phyloP scores from a whole-genome alignment of 2,113 vertebrate species.

The Paramormyrops kingsleyae region DNA sequence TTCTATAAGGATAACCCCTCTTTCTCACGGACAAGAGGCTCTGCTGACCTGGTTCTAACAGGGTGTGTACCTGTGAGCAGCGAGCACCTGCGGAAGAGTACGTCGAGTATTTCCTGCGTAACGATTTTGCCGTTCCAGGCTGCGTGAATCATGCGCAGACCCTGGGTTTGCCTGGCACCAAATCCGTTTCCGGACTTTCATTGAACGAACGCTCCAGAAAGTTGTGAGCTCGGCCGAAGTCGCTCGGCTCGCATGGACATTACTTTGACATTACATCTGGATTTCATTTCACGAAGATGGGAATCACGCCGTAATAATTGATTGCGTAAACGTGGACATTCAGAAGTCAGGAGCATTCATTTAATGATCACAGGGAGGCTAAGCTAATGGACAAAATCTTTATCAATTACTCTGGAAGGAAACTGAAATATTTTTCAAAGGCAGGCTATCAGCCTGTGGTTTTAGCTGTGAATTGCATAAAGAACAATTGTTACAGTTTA shows the following conservation, averaged over 20 bases:
- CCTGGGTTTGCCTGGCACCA: not conserved
- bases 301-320: not conserved
- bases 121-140: not conserved
- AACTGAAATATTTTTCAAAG: not conserved
- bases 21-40: constrained; percentile 13
- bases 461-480: not conserved
- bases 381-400: constrained; percentile 14
- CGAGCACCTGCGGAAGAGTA: not conserved
- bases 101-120: not conserved
- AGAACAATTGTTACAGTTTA: not conserved
- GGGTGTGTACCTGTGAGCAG: not conserved
- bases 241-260: not conserved
- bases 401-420: not conserved
- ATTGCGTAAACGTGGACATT: not conserved
- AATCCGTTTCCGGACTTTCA: not conserved
- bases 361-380: constrained; percentile 30
- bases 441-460: not conserved
- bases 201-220: not conserved
- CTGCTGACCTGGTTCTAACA: not conserved
- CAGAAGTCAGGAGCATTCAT: not conserved
- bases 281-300: not conserved
- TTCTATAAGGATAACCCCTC: not conserved
- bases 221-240: not conserved
- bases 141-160: not conserved
- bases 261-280: not conserved